phyloP scores from a whole-genome alignment of 1,140 invertebrate genomes.

The Saccostrea glomerata region DNA sequence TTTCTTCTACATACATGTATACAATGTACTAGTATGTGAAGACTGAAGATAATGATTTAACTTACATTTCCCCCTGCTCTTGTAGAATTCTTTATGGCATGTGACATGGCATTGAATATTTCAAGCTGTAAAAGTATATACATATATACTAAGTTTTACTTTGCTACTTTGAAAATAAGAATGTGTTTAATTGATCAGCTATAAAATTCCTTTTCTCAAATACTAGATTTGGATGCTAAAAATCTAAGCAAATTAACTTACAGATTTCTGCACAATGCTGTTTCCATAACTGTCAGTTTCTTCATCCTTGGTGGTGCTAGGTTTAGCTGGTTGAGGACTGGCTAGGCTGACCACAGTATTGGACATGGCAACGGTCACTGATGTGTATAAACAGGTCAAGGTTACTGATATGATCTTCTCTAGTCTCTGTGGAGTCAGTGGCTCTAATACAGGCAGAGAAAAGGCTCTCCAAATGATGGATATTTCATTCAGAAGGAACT shows the following conservation, averaged over 20 bases:
- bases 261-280: slow-evolving; percentile 78
- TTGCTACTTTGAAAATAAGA: neutral
- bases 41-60: slow-evolving; percentile 51
- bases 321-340: slow-evolving; percentile 77
- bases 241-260: slow-evolving; percentile 63
- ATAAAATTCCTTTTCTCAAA: neutral
- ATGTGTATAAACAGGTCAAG: slow-evolving; percentile 89
- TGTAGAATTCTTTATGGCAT: slow-evolving; percentile 90
- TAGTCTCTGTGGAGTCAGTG: slow-evolving; percentile 88
- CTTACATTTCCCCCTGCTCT: slow-evolving; percentile 92
- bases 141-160: neutral
- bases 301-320: slow-evolving; percentile 80
- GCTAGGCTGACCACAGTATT: slow-evolving; percentile 85
- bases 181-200: too few relatives aligned
- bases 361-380: slow-evolving; percentile 86
- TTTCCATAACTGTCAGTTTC: slow-evolving; percentile 77
- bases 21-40: neutral
- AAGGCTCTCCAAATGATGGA: slow-evolving; percentile 90
- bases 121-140: slow-evolving; percentile 81
- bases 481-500: slow-evolving; percentile 89
- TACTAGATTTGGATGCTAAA: neutral
- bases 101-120: slow-evolving; percentile 90
- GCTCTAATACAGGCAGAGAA: slow-evolving; percentile 91
- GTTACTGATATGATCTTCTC: slow-evolving; percentile 88
- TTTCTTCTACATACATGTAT: neutral